Evolutionary conservation across 1,140 invertebrate genomes (phyloP), one percentile per base, ranked within the genome.

Genomic region (Drosophila ananassae): DNA sequence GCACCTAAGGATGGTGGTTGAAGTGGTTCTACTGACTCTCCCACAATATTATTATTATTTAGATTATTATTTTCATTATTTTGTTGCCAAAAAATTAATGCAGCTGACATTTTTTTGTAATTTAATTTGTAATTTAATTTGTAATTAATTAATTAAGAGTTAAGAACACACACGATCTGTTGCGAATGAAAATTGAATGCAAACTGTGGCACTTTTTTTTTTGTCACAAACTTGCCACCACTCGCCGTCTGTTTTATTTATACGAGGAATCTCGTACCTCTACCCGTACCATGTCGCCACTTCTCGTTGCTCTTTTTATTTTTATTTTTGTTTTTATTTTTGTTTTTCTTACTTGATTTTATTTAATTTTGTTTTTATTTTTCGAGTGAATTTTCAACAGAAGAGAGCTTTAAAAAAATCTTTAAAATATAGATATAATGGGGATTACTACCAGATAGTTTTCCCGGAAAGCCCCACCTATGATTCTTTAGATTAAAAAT

Each of bases 181-280:
- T 67, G 68, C 73, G 76, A 64, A 64, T 79, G 84, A 89, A 79
- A 83, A 79, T 89, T 79, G 67, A 89, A 79, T 79, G 64, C 63
- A 73, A 77, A 89, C 83, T 89, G 83, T 58, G 57, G 48, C 52
- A n/a, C 66, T 77, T 73, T 58, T 69, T 79, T 69, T 75, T 60
- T 57, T 78, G 64, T 59, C 71, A 54, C 67, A 74, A 73, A 77
- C 76, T 73, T 76, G 73, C 54, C 56, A 57, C 58, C 39, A 4
- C 41, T 28, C 41, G 41, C 17, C 52, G 61, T 66, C 67, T 67
- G 78, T 72, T 80, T 80, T 80, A 80, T 80, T 80, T 80, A 66
- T 80, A 80, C 56, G 77, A 21, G 41, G 67, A 71, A 71, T 34
- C 21, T 58, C 34, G 46, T 79, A 28, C 25, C 25, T 28, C 25